Conservation (phyloP, 2,888 invertebrate species). For the Tholera decimalis region DNA sequence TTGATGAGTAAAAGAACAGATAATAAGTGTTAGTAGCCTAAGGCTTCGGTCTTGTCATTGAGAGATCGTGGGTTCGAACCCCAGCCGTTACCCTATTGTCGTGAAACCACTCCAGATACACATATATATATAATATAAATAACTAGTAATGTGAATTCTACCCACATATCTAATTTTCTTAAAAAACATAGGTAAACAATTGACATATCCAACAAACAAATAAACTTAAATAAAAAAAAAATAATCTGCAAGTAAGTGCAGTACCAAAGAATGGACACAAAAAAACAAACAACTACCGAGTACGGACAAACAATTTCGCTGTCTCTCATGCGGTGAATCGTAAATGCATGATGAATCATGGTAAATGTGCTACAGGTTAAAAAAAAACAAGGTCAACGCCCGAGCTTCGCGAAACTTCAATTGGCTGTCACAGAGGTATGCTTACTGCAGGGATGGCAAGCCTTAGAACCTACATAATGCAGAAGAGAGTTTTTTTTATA, state of each 20-base stretch:
- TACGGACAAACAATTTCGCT: slow-evolving; percentile 48
- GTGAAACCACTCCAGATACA: no score
- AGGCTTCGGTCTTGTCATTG: no score
- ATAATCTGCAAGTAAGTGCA: neutral
- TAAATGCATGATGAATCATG: slow-evolving; percentile 72
- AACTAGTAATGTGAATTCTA: no score
- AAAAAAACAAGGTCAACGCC: slow-evolving; percentile 71
- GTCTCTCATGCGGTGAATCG: slow-evolving; percentile 58
- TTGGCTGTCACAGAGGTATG: slow-evolving; percentile 47
- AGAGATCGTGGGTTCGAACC: no score
- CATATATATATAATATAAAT: no score
- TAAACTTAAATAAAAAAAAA: neutral
- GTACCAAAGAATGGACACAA: slow-evolving; percentile 31
- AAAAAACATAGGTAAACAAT: no score
- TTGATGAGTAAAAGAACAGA: neutral
- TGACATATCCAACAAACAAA: slow-evolving; percentile 10
- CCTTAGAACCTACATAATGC: neutral
- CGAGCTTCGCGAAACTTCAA: slow-evolving; percentile 56
- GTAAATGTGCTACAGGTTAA: slow-evolving; percentile 56
- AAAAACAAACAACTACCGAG: slow-evolving; percentile 54
- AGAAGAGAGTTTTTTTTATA: neutral
- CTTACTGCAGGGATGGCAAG: slow-evolving; percentile 32
- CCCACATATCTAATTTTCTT: no score
- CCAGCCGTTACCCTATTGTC: no score
- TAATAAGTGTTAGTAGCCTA: no score